These are phyloP conservation scores for Epinotia nisella DNA, from an alignment of 2,888 invertebrate species.

Conservation along the genomic window DNA sequence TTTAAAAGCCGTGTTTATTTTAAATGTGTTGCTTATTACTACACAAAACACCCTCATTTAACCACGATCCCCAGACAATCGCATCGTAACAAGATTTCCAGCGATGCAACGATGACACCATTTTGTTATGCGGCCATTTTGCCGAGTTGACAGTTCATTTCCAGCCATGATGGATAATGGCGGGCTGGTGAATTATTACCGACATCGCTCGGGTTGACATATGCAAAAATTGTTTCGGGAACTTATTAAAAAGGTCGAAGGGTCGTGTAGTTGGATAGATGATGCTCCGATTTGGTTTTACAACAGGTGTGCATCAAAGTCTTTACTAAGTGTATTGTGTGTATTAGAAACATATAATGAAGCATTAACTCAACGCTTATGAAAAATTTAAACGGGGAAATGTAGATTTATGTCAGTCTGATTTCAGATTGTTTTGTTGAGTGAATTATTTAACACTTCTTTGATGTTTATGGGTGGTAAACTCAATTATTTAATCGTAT, in stretches of 20 bases:
- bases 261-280: slow-evolving; percentile 55
- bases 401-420: no score
- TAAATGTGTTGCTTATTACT: not conserved
- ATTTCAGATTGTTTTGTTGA: no score
- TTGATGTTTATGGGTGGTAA: no score
- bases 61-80: slow-evolving; percentile 45
- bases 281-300: slow-evolving; percentile 31
- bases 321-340: no score
- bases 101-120: slow-evolving; percentile 55
- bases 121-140: slow-evolving; percentile 72
- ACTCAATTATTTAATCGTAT: no score
- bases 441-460: no score
- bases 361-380: no score
- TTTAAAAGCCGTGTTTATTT: not conserved
- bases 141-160: slow-evolving; percentile 78
- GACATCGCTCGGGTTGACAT: slow-evolving; percentile 74
- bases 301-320: slow-evolving; percentile 16
- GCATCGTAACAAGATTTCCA: slow-evolving; percentile 35
- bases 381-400: no score
- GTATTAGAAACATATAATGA: no score
- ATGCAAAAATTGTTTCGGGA: slow-evolving; percentile 83
- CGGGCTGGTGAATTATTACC: slow-evolving; percentile 74
- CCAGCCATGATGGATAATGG: slow-evolving; percentile 80
- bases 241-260: slow-evolving; percentile 75
- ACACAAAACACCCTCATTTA: slow-evolving; percentile 34